phyloP scores from a whole-genome alignment of 2,113 vertebrate genomes.

The Dipodomys ordii region DNA sequence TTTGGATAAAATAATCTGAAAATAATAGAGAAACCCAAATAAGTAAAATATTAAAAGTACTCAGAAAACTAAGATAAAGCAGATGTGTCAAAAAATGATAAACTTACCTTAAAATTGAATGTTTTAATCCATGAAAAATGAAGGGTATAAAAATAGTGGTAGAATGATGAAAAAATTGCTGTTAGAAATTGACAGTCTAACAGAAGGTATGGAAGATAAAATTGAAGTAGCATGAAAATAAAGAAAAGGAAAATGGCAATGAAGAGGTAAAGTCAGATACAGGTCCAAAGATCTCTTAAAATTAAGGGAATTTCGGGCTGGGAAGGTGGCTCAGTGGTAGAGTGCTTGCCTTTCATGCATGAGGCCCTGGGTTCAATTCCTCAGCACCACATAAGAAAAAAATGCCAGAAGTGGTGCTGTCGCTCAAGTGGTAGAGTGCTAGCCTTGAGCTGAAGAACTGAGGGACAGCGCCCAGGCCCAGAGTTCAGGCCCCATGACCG shows the following conservation, averaged over 20 bases:
- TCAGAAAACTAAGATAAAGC: conserved; percentile 1
- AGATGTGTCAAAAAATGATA: neutral
- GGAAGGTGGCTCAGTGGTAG: too few species aligned
- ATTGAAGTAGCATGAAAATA: conserved; percentile 4
- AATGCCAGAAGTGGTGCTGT: too few species aligned
- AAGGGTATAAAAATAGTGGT: neutral
- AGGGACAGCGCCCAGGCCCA: too few species aligned
- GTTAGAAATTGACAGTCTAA: conserved; percentile 12
- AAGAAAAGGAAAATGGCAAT: conserved; percentile 3
- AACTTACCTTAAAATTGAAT: neutral
- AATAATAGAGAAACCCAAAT: neutral
- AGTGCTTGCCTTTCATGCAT: too few species aligned
- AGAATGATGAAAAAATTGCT: neutral
- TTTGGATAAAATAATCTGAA: neutral
- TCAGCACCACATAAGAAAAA: too few species aligned
- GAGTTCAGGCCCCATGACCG: too few species aligned
- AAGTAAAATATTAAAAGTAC: conserved; percentile 22
- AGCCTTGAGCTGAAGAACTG: too few species aligned
- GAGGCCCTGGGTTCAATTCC: too few species aligned
- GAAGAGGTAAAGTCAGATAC: neutral
- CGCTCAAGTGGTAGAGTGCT: too few species aligned
- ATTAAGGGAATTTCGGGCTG: neutral
- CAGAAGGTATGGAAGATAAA: conserved; percentile 41
- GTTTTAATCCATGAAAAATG: conserved; percentile 12
- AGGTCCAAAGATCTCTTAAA: conserved; percentile 6